Conservation (phyloP, 2,113 vertebrate genomes). For the Semnopithecus entellus region DNA sequence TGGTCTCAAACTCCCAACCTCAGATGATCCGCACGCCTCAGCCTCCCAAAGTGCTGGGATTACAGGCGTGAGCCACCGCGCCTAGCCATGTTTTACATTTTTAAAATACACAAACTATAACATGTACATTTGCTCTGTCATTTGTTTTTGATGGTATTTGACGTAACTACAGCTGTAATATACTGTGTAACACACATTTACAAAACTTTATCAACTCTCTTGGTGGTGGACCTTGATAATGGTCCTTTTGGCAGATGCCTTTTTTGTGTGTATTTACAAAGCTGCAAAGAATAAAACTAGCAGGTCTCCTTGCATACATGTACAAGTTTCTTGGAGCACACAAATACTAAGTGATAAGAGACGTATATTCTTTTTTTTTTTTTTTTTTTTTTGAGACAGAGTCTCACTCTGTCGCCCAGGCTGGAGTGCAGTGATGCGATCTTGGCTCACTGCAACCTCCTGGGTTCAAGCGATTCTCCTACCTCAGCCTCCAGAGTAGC, state of each 20-base stretch:
- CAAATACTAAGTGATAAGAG: neutral
- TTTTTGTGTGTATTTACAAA: neutral
- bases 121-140: too few relatives aligned
- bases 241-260: neutral
- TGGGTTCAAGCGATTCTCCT: too few relatives aligned
- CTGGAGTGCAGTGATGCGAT: too few relatives aligned
- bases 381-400: too few relatives aligned
- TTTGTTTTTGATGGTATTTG: neutral
- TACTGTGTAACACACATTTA: fast-evolving
- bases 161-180: neutral
- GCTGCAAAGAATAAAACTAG: neutral
- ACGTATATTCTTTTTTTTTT: neutral
- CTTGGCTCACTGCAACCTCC: too few relatives aligned
- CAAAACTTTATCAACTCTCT: neutral
- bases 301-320: neutral
- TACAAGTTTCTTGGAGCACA: neutral
- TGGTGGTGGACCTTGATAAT: too few relatives aligned
- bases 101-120: neutral
- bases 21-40: too few relatives aligned
- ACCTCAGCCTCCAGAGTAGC: too few relatives aligned
- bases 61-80: too few relatives aligned
- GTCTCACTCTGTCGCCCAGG: too few relatives aligned
- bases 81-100: neutral
- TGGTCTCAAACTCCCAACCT: too few relatives aligned
- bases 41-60: too few relatives aligned